Percentiles rank a stretch among this genome's conserved stretches.
These are phyloP conservation scores for Scyliorhinus canicula DNA, from an alignment of 2,797 vertebrate genomes.

Conservation along the genomic window DNA sequence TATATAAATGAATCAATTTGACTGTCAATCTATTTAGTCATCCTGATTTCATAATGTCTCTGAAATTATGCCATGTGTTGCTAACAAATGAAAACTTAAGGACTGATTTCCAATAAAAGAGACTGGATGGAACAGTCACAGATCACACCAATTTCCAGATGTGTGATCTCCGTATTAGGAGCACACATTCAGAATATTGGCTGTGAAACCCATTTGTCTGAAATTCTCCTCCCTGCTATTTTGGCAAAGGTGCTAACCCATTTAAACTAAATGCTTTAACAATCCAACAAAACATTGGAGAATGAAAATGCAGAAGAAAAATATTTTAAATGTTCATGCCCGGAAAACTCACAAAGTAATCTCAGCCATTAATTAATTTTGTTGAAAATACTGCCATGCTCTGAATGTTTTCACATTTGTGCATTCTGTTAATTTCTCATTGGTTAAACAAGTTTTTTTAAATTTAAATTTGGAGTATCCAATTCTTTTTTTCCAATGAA, in stretches of 20 bases:
- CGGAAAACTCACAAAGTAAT: neutral
- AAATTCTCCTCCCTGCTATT: neutral
- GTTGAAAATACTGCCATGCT: neutral
- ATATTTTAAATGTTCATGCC: neutral
- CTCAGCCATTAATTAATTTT: neutral
- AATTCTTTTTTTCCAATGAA: no score
- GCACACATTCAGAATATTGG: neutral
- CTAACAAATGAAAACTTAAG: neutral
- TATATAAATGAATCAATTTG: neutral
- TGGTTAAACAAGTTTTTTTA: neutral
- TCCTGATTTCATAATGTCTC: neutral
- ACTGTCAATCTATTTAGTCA: neutral
- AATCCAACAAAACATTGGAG: neutral
- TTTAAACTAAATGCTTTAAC: constrained; percentile 3
- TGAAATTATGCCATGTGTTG: neutral
- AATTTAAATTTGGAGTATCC: no score
- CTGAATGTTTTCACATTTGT: neutral
- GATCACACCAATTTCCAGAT: neutral
- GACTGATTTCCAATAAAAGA: neutral
- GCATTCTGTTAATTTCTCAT: neutral
- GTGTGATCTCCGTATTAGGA: neutral
- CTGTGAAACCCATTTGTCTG: neutral
- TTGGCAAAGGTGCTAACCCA: neutral
- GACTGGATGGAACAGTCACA: neutral
- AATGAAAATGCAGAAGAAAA: neutral